phyloP scores from a whole-genome alignment of 92 coral and sea anemone genomes.

The Umimayanthus chanpuru region DNA sequence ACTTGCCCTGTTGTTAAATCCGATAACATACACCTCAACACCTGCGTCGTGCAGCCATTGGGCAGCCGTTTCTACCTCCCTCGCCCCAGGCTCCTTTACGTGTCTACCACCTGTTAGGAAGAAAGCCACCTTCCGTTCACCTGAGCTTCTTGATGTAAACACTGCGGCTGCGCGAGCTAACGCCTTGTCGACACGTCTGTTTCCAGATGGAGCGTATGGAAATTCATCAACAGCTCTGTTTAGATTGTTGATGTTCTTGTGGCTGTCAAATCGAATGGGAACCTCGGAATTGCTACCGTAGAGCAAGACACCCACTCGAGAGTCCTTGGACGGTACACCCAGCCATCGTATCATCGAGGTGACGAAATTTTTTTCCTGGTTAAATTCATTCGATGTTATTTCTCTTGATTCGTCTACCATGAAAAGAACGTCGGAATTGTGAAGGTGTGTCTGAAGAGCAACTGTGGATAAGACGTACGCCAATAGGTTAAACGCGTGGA shows the following conservation, averaged over 20 bases:
- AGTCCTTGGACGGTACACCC: constrained; percentile 42
- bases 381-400: constrained; percentile 42
- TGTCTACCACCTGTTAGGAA: constrained; percentile 54
- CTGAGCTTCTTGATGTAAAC: constrained; percentile 35
- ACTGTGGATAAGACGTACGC: background rate
- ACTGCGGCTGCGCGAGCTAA: constrained; percentile 46
- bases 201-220: constrained; percentile 49
- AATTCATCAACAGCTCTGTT: constrained; percentile 54
- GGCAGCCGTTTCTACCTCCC: constrained; percentile 44
- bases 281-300: constrained; percentile 46
- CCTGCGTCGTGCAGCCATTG: constrained; percentile 50
- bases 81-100: constrained; percentile 30
- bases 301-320: constrained; percentile 53
- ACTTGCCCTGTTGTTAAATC: constrained; percentile 46
- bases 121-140: constrained; percentile 54
- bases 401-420: constrained; percentile 55
- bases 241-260: constrained; percentile 31
- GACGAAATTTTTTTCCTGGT: constrained; percentile 48
- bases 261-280: constrained; percentile 36
- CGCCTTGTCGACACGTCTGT: constrained; percentile 47
- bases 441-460: background rate
- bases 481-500: background rate
- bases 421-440: constrained; percentile 41
- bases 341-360: constrained; percentile 43
- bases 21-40: constrained; percentile 50